Percentiles rank a stretch among this genome's conserved stretches.
Conservation (phyloP, 2,113 vertebrate species). For the Eira barbara region DNA sequence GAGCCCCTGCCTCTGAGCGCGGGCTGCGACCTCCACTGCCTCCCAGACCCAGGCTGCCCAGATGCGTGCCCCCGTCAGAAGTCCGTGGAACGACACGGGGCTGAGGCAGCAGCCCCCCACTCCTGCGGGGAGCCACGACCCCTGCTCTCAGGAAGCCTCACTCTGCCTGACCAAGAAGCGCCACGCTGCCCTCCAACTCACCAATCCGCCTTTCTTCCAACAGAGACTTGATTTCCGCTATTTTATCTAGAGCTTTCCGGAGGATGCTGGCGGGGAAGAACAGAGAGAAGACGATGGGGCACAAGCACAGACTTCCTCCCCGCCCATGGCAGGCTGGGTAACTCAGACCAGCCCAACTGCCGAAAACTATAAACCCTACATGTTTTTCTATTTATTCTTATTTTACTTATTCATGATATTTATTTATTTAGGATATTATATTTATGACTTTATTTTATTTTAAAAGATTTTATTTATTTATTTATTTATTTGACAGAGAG, state of each 20-base stretch:
- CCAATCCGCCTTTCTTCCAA: constrained; percentile 93
- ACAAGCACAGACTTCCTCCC: background rate
- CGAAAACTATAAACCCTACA: background rate
- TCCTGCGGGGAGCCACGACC: rapidly evolving
- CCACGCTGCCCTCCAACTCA: constrained; percentile 66
- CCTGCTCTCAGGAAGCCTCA: background rate
- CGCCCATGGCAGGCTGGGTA: background rate
- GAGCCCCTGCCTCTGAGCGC: too few species aligned
- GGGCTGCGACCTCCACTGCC: background rate
- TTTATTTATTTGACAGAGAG: too few species aligned
- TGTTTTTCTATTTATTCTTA: background rate
- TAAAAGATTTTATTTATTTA: too few species aligned
- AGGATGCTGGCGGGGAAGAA: constrained; percentile 85
- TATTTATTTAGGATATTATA: background rate
- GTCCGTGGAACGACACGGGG: rapidly evolving
- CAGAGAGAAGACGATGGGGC: background rate
- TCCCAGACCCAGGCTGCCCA: background rate
- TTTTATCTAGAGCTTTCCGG: constrained; percentile 92
- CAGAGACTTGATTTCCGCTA: constrained; percentile 93
- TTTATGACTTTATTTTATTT: background rate
- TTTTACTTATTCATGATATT: background rate
- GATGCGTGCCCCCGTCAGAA: background rate
- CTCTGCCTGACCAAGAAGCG: background rate
- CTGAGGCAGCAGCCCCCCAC: background rate
- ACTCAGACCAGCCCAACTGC: background rate